Evolutionary conservation across 37 sponge, comb jelly and placozoan genomes (phyloP), one percentile per base, ranked within the genome.

Genomic region (Chondrilla cf. caribensis): DNA sequence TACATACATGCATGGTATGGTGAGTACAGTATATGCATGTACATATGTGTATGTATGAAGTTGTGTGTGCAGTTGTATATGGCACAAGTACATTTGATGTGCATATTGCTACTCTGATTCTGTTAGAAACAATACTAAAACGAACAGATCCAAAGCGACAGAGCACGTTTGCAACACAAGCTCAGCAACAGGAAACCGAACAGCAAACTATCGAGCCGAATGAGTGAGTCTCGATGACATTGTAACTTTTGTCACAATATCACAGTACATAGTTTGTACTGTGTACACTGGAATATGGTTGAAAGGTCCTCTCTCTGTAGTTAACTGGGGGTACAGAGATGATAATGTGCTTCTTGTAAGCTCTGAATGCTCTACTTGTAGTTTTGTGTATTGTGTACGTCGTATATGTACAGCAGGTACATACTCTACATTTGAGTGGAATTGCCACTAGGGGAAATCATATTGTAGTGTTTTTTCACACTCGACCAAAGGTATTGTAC

Each of bases 121-220:
- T 47, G 51, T 47, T n/a, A 62, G 64, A 62, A 15, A 28, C 6
- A 28, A 29, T 62, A 6, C 25, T 29, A 15, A 62, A 62, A 28
- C 64, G 64, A n/a, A 62, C 64, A 29, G 64, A 62, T 62, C 64
- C 64, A 19, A 5, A n/a, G 6, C 6, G 64, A 62, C 29, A n/a
- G 25, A 62, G 64, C 64, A 29, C 18, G 4, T 62, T 40, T 57
- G 39, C 81, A 24, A 11, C 43, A 0, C 24, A 82, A 15, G 33
- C 39, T 70, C 72, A 38, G 39, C 18, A 29, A 62, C 18, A 29
- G 36, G 73, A 58, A 76, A 36, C 62, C 35, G 4, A 28, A n/a
- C 44, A 75, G 64, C 55, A 82, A 28, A 36, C 44, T 33, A 81
- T 86, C 18, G 33, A 82, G 65, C 90, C 90, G 19, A 77, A 90